phyloP scores from a whole-genome alignment of 2,113 vertebrate species.

The Athene cunicularia region DNA sequence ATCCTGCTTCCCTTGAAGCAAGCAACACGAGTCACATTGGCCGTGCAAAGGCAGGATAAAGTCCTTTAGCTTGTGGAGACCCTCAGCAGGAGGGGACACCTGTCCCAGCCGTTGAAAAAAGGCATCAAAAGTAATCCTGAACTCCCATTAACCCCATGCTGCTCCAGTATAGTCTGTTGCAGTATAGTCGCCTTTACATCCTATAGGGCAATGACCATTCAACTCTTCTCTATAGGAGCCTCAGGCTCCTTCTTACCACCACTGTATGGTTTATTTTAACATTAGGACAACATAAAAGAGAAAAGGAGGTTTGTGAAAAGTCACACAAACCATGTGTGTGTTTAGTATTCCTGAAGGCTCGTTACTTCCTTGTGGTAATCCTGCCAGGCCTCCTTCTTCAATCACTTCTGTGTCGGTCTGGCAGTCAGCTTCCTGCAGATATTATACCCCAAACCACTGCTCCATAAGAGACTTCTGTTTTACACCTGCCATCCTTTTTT shows the following conservation, averaged over 20 bases:
- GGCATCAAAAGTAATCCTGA: constrained; percentile 19
- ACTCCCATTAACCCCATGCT: constrained; percentile 42
- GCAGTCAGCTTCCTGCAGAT: constrained; percentile 49
- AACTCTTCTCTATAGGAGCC: background rate
- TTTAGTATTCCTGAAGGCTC: constrained; percentile 42
- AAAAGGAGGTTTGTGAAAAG: constrained; percentile 52
- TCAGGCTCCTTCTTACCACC: background rate
- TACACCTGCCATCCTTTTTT: constrained; percentile 58
- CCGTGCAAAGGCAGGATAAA: background rate
- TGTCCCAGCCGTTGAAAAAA: constrained; percentile 21
- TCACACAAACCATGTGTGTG: background rate
- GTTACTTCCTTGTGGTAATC: constrained; percentile 48
- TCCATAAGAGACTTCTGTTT: constrained; percentile 64
- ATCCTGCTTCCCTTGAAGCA: background rate
- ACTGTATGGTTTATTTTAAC: constrained; percentile 19
- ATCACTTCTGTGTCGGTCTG: constrained; percentile 40
- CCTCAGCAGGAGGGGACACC: constrained; percentile 42
- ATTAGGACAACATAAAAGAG: constrained; percentile 29
- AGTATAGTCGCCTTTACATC: background rate
- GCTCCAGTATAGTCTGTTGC: background rate
- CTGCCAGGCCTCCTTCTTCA: constrained; percentile 44
- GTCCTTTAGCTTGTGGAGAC: background rate
- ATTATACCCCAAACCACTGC: constrained; percentile 23
- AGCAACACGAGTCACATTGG: background rate
- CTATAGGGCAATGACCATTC: background rate